Percentiles rank a stretch among this genome's conserved stretches.
Evolutionary conservation across 1,140 invertebrate genomes (phyloP).

Genomic region (Bacillus rossius): DNA sequence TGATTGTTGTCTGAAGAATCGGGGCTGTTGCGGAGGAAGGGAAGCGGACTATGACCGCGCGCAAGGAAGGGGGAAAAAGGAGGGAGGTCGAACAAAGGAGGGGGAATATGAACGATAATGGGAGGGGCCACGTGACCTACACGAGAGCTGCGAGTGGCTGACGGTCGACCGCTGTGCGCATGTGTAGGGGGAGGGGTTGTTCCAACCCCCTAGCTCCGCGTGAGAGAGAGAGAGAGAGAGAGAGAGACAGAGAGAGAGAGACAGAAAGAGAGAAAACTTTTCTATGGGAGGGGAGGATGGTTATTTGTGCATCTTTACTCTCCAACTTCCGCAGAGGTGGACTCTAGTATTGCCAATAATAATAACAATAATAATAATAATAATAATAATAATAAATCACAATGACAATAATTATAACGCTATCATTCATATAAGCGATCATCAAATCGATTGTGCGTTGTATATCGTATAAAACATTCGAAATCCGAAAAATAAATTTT

Average conservation of each 20-base stretch:
- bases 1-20: no score
- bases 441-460: no score
- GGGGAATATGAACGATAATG: neutral
- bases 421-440: no score
- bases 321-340: no score
- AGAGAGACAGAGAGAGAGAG: neutral
- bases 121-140: constrained; percentile 1
- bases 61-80: neutral
- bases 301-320: no score
- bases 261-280: neutral
- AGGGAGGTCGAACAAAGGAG: no score
- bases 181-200: neutral
- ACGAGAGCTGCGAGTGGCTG: neutral
- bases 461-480: no score
- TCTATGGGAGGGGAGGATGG: neutral
- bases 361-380: no score
- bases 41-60: constrained; percentile 2
- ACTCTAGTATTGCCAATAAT: no score
- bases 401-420: no score
- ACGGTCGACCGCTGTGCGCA: neutral
- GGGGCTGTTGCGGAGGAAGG: neutral
- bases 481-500: no score
- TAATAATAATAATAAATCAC: no score
- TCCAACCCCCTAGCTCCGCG: neutral
- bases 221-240: neutral